Evolutionary conservation across 1,140 invertebrate species (phyloP).

Genomic region (Archivesica marissinica): DNA sequence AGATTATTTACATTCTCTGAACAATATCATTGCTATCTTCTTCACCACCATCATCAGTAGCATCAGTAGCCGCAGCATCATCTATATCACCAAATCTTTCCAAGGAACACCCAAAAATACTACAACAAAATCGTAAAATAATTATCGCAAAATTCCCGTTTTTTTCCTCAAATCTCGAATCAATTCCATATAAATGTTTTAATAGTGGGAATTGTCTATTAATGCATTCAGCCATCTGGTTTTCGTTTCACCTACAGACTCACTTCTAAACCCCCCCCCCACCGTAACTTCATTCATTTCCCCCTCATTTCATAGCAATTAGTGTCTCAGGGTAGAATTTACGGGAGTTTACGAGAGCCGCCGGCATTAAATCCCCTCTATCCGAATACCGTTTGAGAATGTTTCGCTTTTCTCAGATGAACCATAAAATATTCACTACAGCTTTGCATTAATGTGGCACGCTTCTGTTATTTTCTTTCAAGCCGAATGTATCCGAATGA

Average conservation of each 20-base stretch:
- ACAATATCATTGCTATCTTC: too few relatives aligned
- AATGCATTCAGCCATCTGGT: neutral
- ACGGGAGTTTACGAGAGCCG: neutral
- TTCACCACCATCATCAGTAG: neutral
- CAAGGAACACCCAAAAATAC: neutral
- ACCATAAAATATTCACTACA: slow-evolving; percentile 24
- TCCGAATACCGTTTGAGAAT: neutral
- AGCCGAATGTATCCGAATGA: slow-evolving; percentile 4
- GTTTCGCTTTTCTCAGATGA: slow-evolving; percentile 5
- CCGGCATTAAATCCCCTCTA: slow-evolving; percentile 7
- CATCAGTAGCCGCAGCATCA: too few relatives aligned
- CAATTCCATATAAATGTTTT: too few relatives aligned
- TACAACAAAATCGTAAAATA: too few relatives aligned
- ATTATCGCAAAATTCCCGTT: too few relatives aligned
- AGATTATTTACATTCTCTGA: too few relatives aligned
- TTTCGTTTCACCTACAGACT: neutral
- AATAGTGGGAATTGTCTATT: neutral
- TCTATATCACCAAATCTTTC: neutral
- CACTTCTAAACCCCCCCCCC: neutral
- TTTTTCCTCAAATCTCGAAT: too few relatives aligned
- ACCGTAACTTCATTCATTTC: slow-evolving; percentile 7
- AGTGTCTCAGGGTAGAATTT: neutral
- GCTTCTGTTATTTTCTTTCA: slow-evolving; percentile 17
- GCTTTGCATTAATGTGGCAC: slow-evolving; percentile 25
- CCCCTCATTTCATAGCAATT: slow-evolving; percentile 25